phyloP scores from a whole-genome alignment of 2,113 vertebrate genomes.

The Leptobrachium leishanense region DNA sequence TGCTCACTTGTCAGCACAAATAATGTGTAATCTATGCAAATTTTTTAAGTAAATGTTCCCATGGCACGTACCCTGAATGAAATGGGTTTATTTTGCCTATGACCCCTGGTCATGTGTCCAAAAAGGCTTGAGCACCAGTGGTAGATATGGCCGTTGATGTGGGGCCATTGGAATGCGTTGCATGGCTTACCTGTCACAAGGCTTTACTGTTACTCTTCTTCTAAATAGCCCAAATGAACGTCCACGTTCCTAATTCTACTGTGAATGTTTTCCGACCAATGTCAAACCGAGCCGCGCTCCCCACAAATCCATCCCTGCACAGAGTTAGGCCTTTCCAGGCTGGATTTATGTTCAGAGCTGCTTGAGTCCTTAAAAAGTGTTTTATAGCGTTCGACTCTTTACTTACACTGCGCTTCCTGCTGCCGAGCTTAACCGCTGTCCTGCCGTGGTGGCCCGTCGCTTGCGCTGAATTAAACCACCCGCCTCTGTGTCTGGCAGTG shows the following conservation, averaged over 20 bases:
- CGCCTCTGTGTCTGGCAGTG: background rate
- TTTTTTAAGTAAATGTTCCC: no score
- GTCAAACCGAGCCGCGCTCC: background rate
- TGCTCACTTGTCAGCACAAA: no score
- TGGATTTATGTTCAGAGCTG: conserved; percentile 31
- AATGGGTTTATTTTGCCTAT: no score
- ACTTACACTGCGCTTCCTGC: background rate
- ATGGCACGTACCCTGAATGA: no score
- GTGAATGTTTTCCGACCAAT: conserved; percentile 10
- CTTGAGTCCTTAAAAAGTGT: background rate
- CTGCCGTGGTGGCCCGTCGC: background rate
- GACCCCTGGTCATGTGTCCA: no score
- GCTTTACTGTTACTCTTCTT: no score
- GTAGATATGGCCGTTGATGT: no score
- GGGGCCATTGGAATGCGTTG: no score
- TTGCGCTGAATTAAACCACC: background rate
- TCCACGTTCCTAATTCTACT: conserved; percentile 13
- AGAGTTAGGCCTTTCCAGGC: background rate
- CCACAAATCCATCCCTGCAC: conserved; percentile 13
- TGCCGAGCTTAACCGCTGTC: background rate
- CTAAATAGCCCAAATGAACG: background rate
- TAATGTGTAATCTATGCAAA: no score
- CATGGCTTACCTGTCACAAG: no score
- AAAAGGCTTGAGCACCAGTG: no score
- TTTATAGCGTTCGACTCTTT: conserved; percentile 22